Base-by-base conservation (phyloP, 2,113 vertebrate genomes). In the Pseudorectes ferrugineus region DNA sequence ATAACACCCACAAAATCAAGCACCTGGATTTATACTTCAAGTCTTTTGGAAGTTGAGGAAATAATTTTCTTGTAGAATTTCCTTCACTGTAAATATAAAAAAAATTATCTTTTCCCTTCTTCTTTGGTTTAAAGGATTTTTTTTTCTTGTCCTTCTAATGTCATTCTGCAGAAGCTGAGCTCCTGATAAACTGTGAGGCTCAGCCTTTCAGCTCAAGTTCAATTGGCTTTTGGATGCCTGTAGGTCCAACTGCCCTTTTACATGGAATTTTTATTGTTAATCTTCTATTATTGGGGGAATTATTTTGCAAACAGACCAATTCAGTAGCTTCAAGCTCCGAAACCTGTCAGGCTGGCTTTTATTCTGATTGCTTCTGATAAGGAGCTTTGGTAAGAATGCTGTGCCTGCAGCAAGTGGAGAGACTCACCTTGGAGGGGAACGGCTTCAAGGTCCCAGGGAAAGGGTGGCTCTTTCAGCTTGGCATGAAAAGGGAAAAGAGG, bases 311-410 rank as follows among this genome's bases (percentile, higher is more conserved):
- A 90, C 89, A 96, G 75, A 65, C 75, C 75, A 35, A 80, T 86
- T 93, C 75, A 46, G 51, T 74, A 36, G 67, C 93, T 95, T 83
- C 59, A 40, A 90, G 93, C 92, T 80, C 93, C 72, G 88, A 94
- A 96, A 96, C 95, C 92, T 92, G 93, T 68, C 82, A 86, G 92
- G 93, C 93, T 96, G 67, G 85, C 88, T 96, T 97, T 96, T 92
- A 83, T 92, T 94, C 94, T 46, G 94, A 93, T 90, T 77, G 72
- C 68, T 94, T 90, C 72, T 97, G 95, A 96, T 97, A 96, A 96
- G 93, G 92, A 93, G 82, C 85, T 95, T 93, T 92, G 85, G 89
- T 94, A 94, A 81, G 91, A 92, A 72, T 67, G 70, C 89, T 93
- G 94, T 91, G 94, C 87, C 87, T 93, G 68, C 89, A 95, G 93